Base-by-base conservation (phyloP, 2,888 invertebrate species). In the Drosophila crucigera region DNA sequence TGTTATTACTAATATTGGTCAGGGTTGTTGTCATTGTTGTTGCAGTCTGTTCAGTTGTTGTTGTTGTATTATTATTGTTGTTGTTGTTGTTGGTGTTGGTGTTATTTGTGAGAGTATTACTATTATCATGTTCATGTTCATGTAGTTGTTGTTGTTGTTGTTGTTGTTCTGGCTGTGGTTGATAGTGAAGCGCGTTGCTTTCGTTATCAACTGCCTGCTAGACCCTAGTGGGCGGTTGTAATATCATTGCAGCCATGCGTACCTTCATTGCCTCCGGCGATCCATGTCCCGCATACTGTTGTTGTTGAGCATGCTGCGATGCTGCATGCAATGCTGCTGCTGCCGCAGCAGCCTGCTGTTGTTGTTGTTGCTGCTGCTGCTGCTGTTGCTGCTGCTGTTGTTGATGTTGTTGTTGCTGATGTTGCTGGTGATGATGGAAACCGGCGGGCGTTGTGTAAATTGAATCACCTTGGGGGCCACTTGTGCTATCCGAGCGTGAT, bases 211-310 rank as follows among this genome's bases (percentile, higher is more conserved):
- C 92, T 93, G 93, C 93, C 93, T 93, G 93, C 94, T 94, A 94
- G 93, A 96, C 97, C 94, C 97, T 96, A 94, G 97, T 97, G 94
- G 97, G 97, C 91, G 97, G 96, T 95, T 97, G 97, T 94, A 97
- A 95, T 94, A 97, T 97, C 95, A 97, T 97, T 93, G 97, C 97
- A 92, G 97, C 97, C 94, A 97, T 96, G 94, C 97, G 97, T 94
- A 97, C 97, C 96, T 97, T 97, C 95, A 97, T 96, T 94, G 96
- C 96, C 94, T 95, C 97, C 92, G 95, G 97, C 93, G 95, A 95
- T 93, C 94, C 92, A 90, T 92, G 92, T 82, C 88, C 91, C 64
- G 88, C 85, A 82, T 92, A 91, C 74, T 91, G 91, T 39, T 91
- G 90, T 62, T 91, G 91, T 58, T 58, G 58, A 58, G 86, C 86